These are phyloP conservation scores for Papilio polyxenes DNA, from an alignment of 1,140 invertebrate genomes.

Conservation along the genomic window DNA sequence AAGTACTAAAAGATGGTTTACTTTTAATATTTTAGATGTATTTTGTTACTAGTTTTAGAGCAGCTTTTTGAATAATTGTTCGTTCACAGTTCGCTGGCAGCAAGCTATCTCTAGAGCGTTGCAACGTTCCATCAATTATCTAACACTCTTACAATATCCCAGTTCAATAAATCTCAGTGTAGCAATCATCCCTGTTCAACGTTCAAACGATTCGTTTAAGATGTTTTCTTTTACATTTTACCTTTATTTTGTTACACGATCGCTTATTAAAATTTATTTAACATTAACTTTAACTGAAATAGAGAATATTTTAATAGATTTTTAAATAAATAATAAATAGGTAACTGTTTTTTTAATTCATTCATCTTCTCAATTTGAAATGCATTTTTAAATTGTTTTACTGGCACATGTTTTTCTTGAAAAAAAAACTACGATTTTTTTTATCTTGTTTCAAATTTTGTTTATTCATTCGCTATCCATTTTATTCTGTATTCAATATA, in stretches of 20 bases:
- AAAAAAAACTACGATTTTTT: too few relatives aligned
- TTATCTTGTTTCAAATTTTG: too few relatives aligned
- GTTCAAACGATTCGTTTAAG: conserved; percentile 18
- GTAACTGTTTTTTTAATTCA: too few relatives aligned
- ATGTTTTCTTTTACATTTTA: conserved; percentile 13
- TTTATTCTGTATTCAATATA: too few relatives aligned
- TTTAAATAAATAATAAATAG: too few relatives aligned
- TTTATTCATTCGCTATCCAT: too few relatives aligned
- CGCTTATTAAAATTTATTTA: conserved; percentile 11
- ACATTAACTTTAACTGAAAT: background rate
- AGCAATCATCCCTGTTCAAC: conserved; percentile 1
- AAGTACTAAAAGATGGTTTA: too few relatives aligned
- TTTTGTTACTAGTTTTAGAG: background rate
- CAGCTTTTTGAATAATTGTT: conserved; percentile 8
- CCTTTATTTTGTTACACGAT: background rate
- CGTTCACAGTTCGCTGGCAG: background rate
- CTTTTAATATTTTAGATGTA: background rate
- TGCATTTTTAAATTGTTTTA: too few relatives aligned
- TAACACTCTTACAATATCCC: conserved; percentile 12
- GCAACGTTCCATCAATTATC: conserved; percentile 22
- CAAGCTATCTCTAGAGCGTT: background rate
- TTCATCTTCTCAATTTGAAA: too few relatives aligned
- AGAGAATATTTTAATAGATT: background rate
- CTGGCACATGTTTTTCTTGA: too few relatives aligned
- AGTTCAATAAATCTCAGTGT: conserved; percentile 12